Percentiles rank a stretch among this genome's conserved stretches.
Conservation (phyloP, 2,888 invertebrate species). For the Drosophila tripunctata region DNA sequence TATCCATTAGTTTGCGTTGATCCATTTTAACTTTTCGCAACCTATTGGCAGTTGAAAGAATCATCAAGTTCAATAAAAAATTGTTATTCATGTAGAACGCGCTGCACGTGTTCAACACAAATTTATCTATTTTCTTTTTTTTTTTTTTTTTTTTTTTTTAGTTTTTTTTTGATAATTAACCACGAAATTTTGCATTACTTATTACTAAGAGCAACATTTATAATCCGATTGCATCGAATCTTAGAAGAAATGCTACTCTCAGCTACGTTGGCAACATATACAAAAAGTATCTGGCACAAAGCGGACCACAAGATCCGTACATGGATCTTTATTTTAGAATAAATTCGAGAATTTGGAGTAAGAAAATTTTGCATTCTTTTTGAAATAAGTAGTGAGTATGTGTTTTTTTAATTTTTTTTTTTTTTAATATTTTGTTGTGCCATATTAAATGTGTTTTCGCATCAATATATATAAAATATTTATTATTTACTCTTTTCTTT, state of each 20-base stretch:
- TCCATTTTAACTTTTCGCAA: slow-evolving; percentile 99
- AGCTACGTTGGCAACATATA: slow-evolving; percentile 1
- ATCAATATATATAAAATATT: slow-evolving; percentile 22
- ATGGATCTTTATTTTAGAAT: neutral
- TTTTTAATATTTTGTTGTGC: slow-evolving; percentile 44
- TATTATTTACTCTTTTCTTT: slow-evolving; percentile 6
- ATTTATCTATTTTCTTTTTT: neutral
- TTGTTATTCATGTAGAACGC: slow-evolving; percentile 26
- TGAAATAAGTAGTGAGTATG: slow-evolving; percentile 19
- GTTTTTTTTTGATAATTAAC: slow-evolving; percentile 1
- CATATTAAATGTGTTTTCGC: slow-evolving; percentile 22
- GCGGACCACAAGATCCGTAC: slow-evolving; percentile 17
- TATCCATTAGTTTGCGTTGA: slow-evolving; percentile 99
- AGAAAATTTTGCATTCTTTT: neutral
- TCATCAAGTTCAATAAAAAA: slow-evolving; percentile 51
- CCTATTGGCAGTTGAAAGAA: slow-evolving; percentile 85
- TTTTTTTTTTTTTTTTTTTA: slow-evolving; percentile 2
- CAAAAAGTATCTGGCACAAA: neutral
- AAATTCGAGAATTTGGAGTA: neutral
- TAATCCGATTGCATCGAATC: slow-evolving; percentile 6
- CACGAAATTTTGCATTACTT: neutral
- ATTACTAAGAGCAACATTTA: slow-evolving; percentile 14
- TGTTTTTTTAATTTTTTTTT: slow-evolving; percentile 9
- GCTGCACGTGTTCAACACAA: slow-evolving; percentile 22
- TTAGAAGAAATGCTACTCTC: neutral